Evolutionary conservation across 2,888 invertebrate species (phyloP), one percentile per base, ranked within the genome.

Genomic region (Xylota sylvarum): DNA sequence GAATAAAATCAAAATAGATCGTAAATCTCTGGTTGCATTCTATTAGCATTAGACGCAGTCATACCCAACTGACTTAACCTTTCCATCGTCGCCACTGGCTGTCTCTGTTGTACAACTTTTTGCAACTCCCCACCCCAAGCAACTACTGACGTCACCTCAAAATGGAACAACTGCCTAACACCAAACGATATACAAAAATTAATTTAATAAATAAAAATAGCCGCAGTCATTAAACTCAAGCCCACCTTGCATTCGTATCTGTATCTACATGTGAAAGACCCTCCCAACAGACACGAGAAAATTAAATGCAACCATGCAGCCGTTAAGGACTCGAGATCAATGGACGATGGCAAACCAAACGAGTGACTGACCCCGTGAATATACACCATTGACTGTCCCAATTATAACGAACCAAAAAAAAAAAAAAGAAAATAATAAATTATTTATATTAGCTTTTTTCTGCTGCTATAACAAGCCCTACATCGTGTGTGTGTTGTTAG

Each of bases 261-360:
- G 40, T 23, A 17, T 14, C 1, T 7, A 46, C 32, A 43, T 58
- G 17, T 48, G 55, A 19, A 32, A 23, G 10, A 19, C n/a, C 48
- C 48, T 72, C 48, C 35, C 62, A 62, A n/a, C 43, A 30, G 43
- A 64, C 40, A 52, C 40, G 14, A 40, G 23, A 40, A 40, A 74
- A 74, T 64, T 74, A 14, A 74, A 64, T 74, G 40, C 52, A 67
- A 56, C 27, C 58, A 23, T 69, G 60, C 67, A 64, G 50, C 55
- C 64, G 55, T 64, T 19, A 10, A 65, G 46, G 56, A 56, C 35
- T 60, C 40, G 58, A 46, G 67, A 69, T 77, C 77, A 77, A 69
- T 76, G 56, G 46, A 37, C 56, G 65, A 65, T 35, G 56, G 60
- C 23, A 60, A n/a, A 14, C 35, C 58, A 27, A 32, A 2, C 46